A percentile compares a stretch with the other conserved stretches of the same genome.
These are phyloP conservation scores for Brienomyrus longianalis DNA, from an alignment of 2,113 vertebrate species.

Conservation along the genomic window DNA sequence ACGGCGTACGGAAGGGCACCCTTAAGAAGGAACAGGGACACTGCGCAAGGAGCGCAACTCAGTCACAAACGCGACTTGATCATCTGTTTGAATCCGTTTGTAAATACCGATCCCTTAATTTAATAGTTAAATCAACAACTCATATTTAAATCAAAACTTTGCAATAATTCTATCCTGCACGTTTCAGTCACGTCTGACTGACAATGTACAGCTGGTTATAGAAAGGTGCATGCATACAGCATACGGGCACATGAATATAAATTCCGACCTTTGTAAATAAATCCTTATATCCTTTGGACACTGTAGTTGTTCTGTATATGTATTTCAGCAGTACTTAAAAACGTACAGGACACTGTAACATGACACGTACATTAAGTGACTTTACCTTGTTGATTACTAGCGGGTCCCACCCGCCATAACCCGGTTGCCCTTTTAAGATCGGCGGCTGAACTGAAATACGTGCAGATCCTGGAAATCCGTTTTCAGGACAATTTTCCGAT, in stretches of 20 bases:
- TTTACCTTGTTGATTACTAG: slow-evolving; percentile 13
- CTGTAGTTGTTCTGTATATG: background rate
- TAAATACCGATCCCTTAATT: background rate
- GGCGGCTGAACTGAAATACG: background rate
- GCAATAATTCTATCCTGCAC: background rate
- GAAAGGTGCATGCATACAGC: background rate
- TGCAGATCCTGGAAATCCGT: background rate
- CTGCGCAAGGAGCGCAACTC: background rate
- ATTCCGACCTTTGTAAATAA: background rate
- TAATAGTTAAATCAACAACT: background rate
- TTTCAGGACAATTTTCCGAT: background rate
- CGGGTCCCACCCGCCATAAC: slow-evolving; percentile 30
- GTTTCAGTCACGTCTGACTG: background rate
- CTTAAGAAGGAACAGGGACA: background rate
- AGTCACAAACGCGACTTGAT: background rate
- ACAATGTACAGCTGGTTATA: background rate
- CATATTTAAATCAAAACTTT: background rate
- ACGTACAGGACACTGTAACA: background rate
- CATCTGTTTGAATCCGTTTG: background rate
- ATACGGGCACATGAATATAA: background rate
- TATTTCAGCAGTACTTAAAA: background rate
- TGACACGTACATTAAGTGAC: background rate
- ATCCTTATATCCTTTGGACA: background rate
- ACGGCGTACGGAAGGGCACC: background rate
- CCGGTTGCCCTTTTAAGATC: slow-evolving; percentile 39